Base-by-base conservation (phyloP, 2,888 invertebrate species). In the Macrosoma leucophasiata region DNA sequence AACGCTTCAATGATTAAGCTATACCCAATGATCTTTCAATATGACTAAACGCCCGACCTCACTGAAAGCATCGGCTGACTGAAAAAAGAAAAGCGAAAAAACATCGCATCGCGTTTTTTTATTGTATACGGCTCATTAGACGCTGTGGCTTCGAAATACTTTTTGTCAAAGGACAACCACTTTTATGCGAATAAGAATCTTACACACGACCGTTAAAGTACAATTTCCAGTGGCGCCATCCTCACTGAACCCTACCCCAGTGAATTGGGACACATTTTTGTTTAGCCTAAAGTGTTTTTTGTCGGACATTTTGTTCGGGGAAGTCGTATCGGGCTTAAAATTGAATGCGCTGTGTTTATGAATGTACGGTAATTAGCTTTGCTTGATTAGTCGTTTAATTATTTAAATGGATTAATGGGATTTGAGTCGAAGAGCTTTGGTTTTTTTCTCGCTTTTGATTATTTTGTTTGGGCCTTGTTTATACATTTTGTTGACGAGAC, bases 111-210 rank as follows among this genome's bases (percentile, higher is more conserved):
- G 48, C 58, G 54, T 50, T 58, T 58, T 59, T 61, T 67, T 62
- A 62, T 66, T 64, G 56, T 59, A 55, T 55, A 65, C 52, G 68
- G 49, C 67, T 70, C 68, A 70, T 70, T 70, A 70, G 62, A 53
- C 50, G 40, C 52, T 52, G 42, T 52, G 54, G 49, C 48, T 51
- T 36, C 52, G 48, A 54, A 62, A 58, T 51, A 55, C 54, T 62
- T 62, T 61, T 58, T 58, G 55, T 54, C 56, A 64, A 65, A 63
- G 61, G 56, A 57, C 56, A 48, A 33, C 3, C 8, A 9, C 17
- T 2, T 7, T 19, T 39, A 33, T 29, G 23, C 33, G 26, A 55
- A 46, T 48, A 28, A 33, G 23, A 22, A 39, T 55, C 38, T 30
- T 53, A 52, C 33, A 15, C 9, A 19, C 28, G 32, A 25, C 12